Evolutionary conservation across 53 echinoderm and acorn worm species (phyloP), one percentile per base, ranked within the genome.

Genomic region (Crossaster papposus): DNA sequence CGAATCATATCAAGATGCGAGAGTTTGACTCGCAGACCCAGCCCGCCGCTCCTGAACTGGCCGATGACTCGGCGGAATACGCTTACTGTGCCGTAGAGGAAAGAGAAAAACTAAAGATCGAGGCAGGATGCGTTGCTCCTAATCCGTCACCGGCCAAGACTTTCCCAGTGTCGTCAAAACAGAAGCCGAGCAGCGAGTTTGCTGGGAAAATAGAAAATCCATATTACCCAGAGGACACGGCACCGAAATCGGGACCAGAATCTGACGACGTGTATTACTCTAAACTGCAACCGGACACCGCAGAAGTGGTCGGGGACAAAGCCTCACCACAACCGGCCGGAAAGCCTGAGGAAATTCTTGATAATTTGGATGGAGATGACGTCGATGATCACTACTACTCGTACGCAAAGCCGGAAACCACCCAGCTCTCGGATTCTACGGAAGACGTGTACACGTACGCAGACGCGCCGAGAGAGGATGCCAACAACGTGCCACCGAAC

Each of bases 361-460:
- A 74, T 74, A 2, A 4, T 20, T 11, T 18, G 14, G 20, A 35
- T 7, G 51, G 18, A 23, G 24, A 51, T 78, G 52, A 51, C 51
- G 24, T 17, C 22, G 52, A n/a, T 22, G 8, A 51, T 6, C 51
- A 78, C 52, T 78, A 44, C 28, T 78, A 78, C 78, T n/a, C 78
- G 14, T 44, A 44, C 52, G 51, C 78, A 6, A 26, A 78, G 1
- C 78, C 51, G 15, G n/a, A 38, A 1, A 26, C 17, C 1, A 9
- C 23, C 14, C 34, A 34, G 18, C 2, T 14, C 17, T 73, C 74
- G 36, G 35, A 36, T 35, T 36, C 74, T 35, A 4, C 13, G 31
- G 29, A 70, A 70, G 70, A 70, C 15, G 36, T 78, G 50, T 78
- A 78, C 78, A 78, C 51, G 5, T 78, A 78, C 78, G 78, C 78